These are phyloP conservation scores for Lycocerus yunnanus DNA, from an alignment of 2,888 invertebrate genomes.

Conservation along the genomic window DNA sequence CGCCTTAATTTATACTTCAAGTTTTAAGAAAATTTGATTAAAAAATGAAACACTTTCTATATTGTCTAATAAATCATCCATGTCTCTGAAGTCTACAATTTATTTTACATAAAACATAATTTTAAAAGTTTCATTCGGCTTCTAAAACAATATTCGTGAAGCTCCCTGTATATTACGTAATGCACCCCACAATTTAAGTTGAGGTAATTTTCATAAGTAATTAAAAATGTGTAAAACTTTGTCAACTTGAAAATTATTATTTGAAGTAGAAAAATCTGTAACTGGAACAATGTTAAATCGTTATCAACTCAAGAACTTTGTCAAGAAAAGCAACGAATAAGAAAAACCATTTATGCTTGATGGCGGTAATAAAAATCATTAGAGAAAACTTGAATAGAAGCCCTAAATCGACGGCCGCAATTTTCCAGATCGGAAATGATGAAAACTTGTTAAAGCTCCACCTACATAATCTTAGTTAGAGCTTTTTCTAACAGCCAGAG, in stretches of 20 bases:
- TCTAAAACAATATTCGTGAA: not conserved
- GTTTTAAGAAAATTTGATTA: too few species aligned
- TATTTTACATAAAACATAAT: not conserved
- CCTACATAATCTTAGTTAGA: conserved; percentile 23
- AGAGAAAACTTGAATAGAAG: conserved; percentile 27
- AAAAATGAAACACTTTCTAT: not conserved
- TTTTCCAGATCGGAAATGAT: conserved; percentile 27
- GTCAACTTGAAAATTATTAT: conserved; percentile 1
- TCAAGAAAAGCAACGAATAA: conserved; percentile 21
- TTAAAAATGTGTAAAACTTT: conserved; percentile 1
- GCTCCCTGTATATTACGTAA: not conserved
- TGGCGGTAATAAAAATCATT: conserved; percentile 28
- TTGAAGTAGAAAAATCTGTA: conserved; percentile 4
- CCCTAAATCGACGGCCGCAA: conserved; percentile 22
- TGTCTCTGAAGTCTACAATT: too few species aligned
- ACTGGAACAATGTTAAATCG: conserved; percentile 2
- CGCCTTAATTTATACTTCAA: too few species aligned
- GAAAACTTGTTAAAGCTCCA: conserved; percentile 25
- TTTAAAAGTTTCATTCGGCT: not conserved
- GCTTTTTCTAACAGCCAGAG: conserved; percentile 25
- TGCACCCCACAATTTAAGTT: not conserved
- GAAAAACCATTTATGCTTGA: conserved; percentile 30
- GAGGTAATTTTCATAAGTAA: not conserved
- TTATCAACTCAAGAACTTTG: conserved; percentile 17
- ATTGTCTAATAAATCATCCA: not conserved